Evolutionary conservation across 2,888 invertebrate genomes (phyloP), one percentile per base, ranked within the genome.

Genomic region (Exephanes ischioxanthus): DNA sequence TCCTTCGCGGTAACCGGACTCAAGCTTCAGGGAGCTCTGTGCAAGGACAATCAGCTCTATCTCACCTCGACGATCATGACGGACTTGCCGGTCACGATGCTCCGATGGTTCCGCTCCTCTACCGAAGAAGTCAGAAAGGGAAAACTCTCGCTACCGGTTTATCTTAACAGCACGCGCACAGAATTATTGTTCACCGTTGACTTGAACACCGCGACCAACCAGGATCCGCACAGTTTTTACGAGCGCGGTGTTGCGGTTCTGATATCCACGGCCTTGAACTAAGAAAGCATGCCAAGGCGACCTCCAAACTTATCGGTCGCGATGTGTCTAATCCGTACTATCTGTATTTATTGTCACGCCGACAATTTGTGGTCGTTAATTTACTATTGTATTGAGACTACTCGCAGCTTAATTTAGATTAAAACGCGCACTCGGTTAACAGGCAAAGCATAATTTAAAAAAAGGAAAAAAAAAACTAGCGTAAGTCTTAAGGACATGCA

Each of bases 241-340:
- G 99, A 99, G 94, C 96, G 99, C 77, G 99, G 99, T 89, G 99
- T 99, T 33, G 99, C 99, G 71, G 96, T 99, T 66, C 96, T 99
- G 92, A 98, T 98, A 30, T 99, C 99, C 63, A 98, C 98, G 58
- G 97, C 97, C 87, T 96, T 98, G 90, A 98, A 98, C 94, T 97
- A 96, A 95, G 80, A 3, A 55, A 19, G 11, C 11, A 14, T 19
- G 30, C 4, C 14, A 6, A 16, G 16, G n/a, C 61, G 30, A 30
- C 16, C 14, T 5, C 30, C 2, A 19, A 61, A 7, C 16, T 61
- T 80, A 37, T 55, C 51, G 19, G 51, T n/a, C 26, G 26, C 63
- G 19, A 61, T 68, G 9, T 45, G 53, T 45, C 72, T 45, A 73
- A 79, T 79, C 79, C 75, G 63, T 71, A 75, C 75, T 79, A 68